These are phyloP conservation scores for Neodiprion pinetum DNA, from an alignment of 1,140 invertebrate species.

Conservation along the genomic window DNA sequence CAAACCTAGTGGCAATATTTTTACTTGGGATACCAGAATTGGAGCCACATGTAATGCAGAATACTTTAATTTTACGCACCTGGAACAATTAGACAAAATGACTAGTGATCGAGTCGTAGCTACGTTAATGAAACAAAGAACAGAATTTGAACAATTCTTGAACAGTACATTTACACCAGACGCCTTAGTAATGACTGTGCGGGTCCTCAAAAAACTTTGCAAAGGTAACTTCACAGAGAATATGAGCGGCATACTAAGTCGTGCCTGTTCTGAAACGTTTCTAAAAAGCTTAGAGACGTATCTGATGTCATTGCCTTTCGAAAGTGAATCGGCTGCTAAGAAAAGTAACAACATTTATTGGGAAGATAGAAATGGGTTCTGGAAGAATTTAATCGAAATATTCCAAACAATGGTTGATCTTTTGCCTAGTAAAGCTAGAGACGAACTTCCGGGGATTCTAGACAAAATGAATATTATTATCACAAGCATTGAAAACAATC, in stretches of 20 bases:
- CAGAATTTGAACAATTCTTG: not conserved
- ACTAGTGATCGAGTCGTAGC: not conserved
- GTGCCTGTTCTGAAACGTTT: conserved; percentile 2
- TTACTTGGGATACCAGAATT: no score
- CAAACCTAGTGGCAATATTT: no score
- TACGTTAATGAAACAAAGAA: not conserved
- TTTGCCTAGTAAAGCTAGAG: conserved; percentile 51
- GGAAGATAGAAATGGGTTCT: conserved; percentile 54
- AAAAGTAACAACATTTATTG: conserved; percentile 53
- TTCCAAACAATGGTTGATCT: conserved; percentile 48
- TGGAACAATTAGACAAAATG: not conserved
- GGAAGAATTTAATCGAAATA: conserved; percentile 50
- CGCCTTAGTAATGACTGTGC: not conserved
- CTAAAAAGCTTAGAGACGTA: not conserved
- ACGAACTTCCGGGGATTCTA: conserved; percentile 50
- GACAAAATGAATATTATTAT: conserved; percentile 49
- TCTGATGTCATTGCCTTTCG: not conserved
- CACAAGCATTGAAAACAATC: conserved; percentile 46
- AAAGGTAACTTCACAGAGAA: not conserved
- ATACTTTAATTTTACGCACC: not conserved
- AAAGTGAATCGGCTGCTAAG: conserved; percentile 27
- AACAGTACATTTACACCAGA: not conserved
- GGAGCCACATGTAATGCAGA: not conserved
- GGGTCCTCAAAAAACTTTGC: not conserved
- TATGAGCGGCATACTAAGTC: not conserved